Base-by-base conservation (phyloP, 2,797 vertebrate genomes). In the Acrossocheilus wenchowensis region DNA sequence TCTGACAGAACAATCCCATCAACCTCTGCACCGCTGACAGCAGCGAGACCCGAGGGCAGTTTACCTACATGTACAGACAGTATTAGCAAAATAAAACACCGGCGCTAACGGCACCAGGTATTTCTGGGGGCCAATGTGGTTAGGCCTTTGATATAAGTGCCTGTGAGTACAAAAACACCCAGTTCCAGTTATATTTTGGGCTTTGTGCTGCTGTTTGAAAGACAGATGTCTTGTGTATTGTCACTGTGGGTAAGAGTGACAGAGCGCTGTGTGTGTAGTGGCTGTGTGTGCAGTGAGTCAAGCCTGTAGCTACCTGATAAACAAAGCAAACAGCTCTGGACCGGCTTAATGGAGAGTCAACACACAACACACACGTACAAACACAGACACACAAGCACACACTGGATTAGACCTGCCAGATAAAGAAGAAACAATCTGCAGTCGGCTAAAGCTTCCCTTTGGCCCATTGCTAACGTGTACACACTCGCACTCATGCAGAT, bases 251-350 rank as follows among this genome's bases (percentile, higher is more conserved):
- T 45, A 36, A 71, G 73, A 75, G n/a, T 82, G 87, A 81, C 81
- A 86, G 75, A 74, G 54, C 23, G 9, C 50, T 78, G 48, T 50
- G 75, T 80, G 57, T 81, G 69, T 26, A 39, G 73, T 69, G 48
- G 64, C 81, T 72, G 26, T 60, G 81, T 82, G 74, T 84, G 73
- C 69, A 82, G 82, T 26, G 64, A 81, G 80, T 79, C 73, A 21
- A 85, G 86, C 86, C 89, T 90, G 88, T 84, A 88, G 88, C 86
- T 77, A 78, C 69, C 79, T 85, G 88, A 90, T 90, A 88, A 90
- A 89, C 86, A 86, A 88, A 89, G 86, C 88, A 88, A 90, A 89
- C 89, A 90, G 73, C 85, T 84, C 80, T 78, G 86, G 86, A 87
- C 82, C 69, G 43, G 78, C 68, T 69, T 82, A 82, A 77, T 87